Base-by-base conservation (phyloP, 2,113 vertebrate genomes). In the Tetraodon nigroviridis region DNA sequence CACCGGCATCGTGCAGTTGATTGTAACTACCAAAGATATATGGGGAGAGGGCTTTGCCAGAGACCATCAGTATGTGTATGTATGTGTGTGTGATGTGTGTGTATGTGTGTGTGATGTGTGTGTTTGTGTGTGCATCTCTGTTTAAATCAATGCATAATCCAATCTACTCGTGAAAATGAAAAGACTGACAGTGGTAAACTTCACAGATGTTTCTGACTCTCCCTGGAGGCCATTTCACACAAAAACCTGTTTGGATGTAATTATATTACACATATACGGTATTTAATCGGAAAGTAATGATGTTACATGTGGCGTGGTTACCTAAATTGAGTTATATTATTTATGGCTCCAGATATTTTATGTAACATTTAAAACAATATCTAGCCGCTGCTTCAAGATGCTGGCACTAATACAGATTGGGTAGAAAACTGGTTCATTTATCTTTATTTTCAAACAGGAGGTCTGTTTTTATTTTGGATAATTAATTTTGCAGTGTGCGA, bases 271-370 rank as follows among this genome's bases (percentile, higher is more conserved):
- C 66, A 82, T 76, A 67, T 69, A 62, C 58, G 71, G 21, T 60
- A 75, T 76, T 78, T 67, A 59, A 78, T 79, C 78, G 70, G 49
- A 76, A 79, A 73, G 56, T 67, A 79, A 85, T 85, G 65, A 76
- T 52, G 57, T 64, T 77, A 73, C 73, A 79, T 18, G 44, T 55
- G 61, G 69, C 52, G 75, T 65, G 68, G 73, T 83, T 54, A 68
- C 56, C 79, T 54, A 67, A 76, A 71, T 61, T 20, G 58, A 74
- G 44, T 46, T 46, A 17, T 46, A 17, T n/a, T 75, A 81, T 81
- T 72, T 70, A 78, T 74, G 57, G 65, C 61, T 22, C 65, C 21
- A 44, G 6, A 75, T 68, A 70, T 76, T 70, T 59, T 64, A 75
- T 40, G 16, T 41, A 72, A 64, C 51, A 73, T 55, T 37, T 62